These are phyloP conservation scores for Corythaeola cristata DNA, from an alignment of 2,113 vertebrate genomes.

Conservation along the genomic window DNA sequence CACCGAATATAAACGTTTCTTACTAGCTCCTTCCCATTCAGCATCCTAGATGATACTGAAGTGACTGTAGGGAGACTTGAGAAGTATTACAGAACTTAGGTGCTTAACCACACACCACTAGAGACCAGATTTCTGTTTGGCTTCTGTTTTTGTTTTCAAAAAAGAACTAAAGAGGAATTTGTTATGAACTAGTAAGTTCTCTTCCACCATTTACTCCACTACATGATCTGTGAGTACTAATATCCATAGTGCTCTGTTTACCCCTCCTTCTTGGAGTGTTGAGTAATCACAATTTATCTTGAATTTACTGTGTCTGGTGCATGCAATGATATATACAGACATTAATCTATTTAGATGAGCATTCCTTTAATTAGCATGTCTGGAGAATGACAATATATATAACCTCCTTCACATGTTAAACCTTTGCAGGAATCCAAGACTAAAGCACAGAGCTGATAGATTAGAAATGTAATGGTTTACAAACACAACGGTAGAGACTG, in stretches of 20 bases:
- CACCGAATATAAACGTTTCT: background rate
- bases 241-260: background rate
- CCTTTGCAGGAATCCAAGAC: background rate
- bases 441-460: background rate
- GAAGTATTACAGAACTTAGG: background rate
- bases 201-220: background rate
- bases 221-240: background rate
- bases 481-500: background rate
- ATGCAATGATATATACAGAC: background rate
- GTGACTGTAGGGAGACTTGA: background rate
- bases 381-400: background rate
- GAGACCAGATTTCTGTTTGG: background rate
- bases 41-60: background rate
- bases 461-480: background rate
- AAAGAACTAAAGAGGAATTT: background rate
- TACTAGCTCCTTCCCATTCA: background rate
- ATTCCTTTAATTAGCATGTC: background rate
- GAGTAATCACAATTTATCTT: background rate
- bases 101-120: background rate
- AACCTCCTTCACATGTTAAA: background rate
- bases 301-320: background rate
- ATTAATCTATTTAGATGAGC: background rate
- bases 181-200: background rate
- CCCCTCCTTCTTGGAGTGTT: background rate
- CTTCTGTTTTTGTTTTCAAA: background rate